Base-by-base conservation (phyloP, 1,140 invertebrate species). In the Sitodiplosis mosellana region DNA sequence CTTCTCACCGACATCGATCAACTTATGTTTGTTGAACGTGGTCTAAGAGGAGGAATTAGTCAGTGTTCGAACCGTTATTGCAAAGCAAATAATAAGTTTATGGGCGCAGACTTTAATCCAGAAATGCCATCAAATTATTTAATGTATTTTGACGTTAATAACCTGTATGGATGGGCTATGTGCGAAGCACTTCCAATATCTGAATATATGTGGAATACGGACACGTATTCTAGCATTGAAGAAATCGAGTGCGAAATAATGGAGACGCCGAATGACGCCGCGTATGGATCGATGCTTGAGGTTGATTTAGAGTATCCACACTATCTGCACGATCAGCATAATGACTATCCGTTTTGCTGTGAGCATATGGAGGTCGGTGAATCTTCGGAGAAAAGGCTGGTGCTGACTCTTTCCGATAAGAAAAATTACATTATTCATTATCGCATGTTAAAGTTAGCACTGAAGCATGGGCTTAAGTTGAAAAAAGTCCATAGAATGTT, bases 111-210 rank as follows among this genome's bases (percentile, higher is more conserved):
- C 58, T 53, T 72, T 64, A 8, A 49, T 12, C 54, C 49, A 33
- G 48, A 64, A 51, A 43, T 48, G 17, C 47, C 42, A 33, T 18
- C 18, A 20, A 59, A 55, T 11, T 69, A 58, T 57, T 43, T 72
- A 17, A 53, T 59, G 17, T 72, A 73, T 58, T 60, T 65, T n/a
- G 71, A 74, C 65, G 61, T 58, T 10, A 74, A 72, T 53, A 73
- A 74, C 59, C 54, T 72, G 42, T 76, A 77, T 63, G 71, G 71
- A 12, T 63, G 53, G 47, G 61, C 63, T 11, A 70, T 74, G 67
- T 61, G 54, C 17, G 53, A 66, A 51, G 54, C 50, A 49, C 54
- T 73, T 38, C 69, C 69, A 20, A 53, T 51, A 17, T 50, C 48
- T 27, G 51, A 57, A 33, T 75, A 73, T 60, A 45, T 67, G 53